Evolutionary conservation across 1,140 invertebrate species (phyloP), one percentile per base, ranked within the genome.

Genomic region (Orchestia grillus): DNA sequence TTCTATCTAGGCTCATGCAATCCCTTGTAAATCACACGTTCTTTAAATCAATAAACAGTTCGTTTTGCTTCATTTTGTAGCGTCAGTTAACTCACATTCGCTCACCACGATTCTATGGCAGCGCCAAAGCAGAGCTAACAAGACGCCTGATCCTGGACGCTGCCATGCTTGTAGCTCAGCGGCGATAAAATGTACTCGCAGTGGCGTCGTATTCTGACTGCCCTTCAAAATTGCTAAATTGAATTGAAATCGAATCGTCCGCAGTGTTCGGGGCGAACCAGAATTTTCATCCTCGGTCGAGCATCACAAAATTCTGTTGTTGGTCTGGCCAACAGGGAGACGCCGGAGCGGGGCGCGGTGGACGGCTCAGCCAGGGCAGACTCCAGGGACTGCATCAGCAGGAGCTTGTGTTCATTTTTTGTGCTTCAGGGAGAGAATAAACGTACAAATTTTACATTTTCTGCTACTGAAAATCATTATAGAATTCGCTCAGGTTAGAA

Each of bases 201-300:
- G 62, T 77, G 62, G 62, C 11, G 62, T 77, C 62, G 62, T 77
- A 77, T 77, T 77, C 62, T 77, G 62, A 77, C 62, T 77, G 11
- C 62, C 62, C 62, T 77, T 77, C 62, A 77, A 77, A 77, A 77
- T 77, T 77, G 62, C 62, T 77, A 77, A 77, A 77, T 77, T 77
- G 62, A 77, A 77, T 77, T 77, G 62, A 77, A 77, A 77, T 77
- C 36, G 62, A 77, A 77, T 77, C 62, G 62, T 77, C 62, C 62
- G 62, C 62, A 28, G 62, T 77, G 62, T 77, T 77, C 62, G 36
- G 62, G 62, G 62, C 62, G 62, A 77, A 28, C 62, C 28, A 77
- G 62, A 77, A 77, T 77, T 77, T 77, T 77, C 62, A 77, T 77
- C 62, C 62, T 77, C 62, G 62, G 62, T 77, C 62, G 62, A 77